Evolutionary conservation across 2,113 vertebrate species (phyloP).

Genomic region (Pelusios castaneus): DNA sequence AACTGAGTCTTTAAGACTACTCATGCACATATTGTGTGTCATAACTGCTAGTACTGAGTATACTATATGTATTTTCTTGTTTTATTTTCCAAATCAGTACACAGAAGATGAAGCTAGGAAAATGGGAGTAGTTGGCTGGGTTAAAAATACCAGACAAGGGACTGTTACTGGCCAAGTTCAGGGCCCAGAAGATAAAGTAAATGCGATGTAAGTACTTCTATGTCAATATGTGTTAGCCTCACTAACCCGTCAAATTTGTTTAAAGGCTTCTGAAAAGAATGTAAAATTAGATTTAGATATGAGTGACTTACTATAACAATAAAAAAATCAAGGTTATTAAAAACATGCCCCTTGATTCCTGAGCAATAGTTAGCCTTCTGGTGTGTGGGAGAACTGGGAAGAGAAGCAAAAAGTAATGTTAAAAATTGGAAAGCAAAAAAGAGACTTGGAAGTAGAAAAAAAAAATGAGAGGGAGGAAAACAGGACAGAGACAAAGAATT

Average conservation of each 20-base stretch:
- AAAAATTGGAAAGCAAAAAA: background rate
- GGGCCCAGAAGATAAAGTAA: constrained; percentile 84
- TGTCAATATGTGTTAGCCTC: background rate
- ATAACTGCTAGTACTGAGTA: constrained; percentile 23
- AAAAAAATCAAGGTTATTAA: background rate
- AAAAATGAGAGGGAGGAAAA: background rate
- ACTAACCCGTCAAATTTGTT: background rate
- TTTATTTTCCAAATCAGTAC: constrained; percentile 81
- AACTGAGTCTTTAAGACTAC: background rate
- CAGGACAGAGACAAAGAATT: background rate
- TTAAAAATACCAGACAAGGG: constrained; percentile 89
- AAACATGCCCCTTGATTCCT: background rate
- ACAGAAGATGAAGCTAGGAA: constrained; percentile 88
- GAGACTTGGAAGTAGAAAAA: background rate
- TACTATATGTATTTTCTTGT: background rate
- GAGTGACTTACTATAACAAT: background rate
- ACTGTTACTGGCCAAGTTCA: constrained; percentile 92
- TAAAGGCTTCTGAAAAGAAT: background rate
- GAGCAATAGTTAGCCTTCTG: background rate
- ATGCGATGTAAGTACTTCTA: constrained; percentile 87
- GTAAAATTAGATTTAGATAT: background rate
- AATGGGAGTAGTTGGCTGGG: constrained; percentile 92
- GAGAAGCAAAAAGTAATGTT: background rate
- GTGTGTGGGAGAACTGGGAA: background rate
- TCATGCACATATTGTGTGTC: background rate